Base-by-base conservation (phyloP, 1,140 invertebrate genomes). In the Zeugodacus cucurbitae region DNA sequence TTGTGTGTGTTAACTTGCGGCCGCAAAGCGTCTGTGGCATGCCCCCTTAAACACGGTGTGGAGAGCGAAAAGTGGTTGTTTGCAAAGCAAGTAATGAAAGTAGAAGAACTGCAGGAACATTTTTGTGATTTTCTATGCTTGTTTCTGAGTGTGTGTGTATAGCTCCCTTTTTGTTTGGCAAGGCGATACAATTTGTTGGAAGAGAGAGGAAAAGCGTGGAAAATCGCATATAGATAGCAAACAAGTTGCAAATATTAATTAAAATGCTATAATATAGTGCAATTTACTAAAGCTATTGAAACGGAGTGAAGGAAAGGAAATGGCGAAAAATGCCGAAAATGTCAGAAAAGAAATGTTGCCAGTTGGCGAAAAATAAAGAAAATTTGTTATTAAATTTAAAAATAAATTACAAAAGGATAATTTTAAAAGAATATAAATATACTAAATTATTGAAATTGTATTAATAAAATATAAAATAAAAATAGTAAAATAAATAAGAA, bases 281-380 rank as follows among this genome's bases (percentile, higher is more conserved):
- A 59, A 0, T 8, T 17, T 62, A 7, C n/a, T 62, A 62, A 26
- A n/a, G 7, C 5, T 26, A 1, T 26, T 32, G 3, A 10, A 32
- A 3, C 29, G 4, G 32, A 34, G 29, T 17, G 32, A 67, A 67
- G 11, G 4, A 59, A 59, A 37, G 67, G 7, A 74, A 74, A 37
- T 37, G 67, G 67, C 67, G 67, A 70, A 70, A 22, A 70, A 37
- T 37, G 29, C 34, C 67, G 17, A 37, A 74, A 74, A 37, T 59
- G 22, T n/a, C 64, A 32, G 41, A 32, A 1, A 3, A 74, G 32
- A 74, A 37, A 37, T 41, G 67, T 32, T 74, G 67, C 67, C 67
- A 74, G n/a, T 20, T 74, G 67, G 67, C 67, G 8, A 74, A 74
- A 74, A 74, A 74, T n/a, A n/a, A n/a, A n/a, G n/a, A n/a, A n/a